Evolutionary conservation across 2,888 invertebrate genomes (phyloP), one percentile per base, ranked within the genome.

Genomic region (Rhingia rostrata): DNA sequence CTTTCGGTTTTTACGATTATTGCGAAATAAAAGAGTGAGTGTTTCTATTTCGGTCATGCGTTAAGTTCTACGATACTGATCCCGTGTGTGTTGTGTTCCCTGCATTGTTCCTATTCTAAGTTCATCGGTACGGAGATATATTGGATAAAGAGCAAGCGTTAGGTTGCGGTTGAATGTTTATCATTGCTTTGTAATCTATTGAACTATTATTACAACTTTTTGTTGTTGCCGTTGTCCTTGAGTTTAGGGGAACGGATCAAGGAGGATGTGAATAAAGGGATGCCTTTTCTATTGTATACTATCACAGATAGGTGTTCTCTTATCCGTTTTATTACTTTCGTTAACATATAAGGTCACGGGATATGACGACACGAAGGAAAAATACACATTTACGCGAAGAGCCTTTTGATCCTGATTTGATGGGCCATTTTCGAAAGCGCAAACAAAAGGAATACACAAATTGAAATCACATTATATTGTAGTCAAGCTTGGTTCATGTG

Each of bases 1-100:
- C 81, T 82, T 77, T 77, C 64, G 39, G 77, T 70, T 82, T 82
- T 82, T 82, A 82, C 77, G 81, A 70, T 82, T 82, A 82, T 82
- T 64, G 77, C 77, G 58, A 82, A 70, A 82, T 82, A 77, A 82
- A 82, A 82, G 77, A 70, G 77, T 75, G 63, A 75, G 75, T 75
- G 69, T 75, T 75, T 67, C 69, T 69, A 81, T 72, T 81, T 75
- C 63, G 54, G 63, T 69, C 80, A 69, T 74, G 74, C 60, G 80
- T 61, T 67, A 35, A 66, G 67, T 74, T 67, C 66, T 61, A 41
- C 43, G 33, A 30, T 12, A 7, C 58, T 49, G 39, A 53, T 74
- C 56, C 61, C 51, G 4, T 22, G n/a, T 39, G 43, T 72, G 35
- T 58, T 22, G 22, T 69, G 53, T 51, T 9, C 35, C 30, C 6